Evolutionary conservation across 2,888 invertebrate species (phyloP).

Genomic region (Apodemia hepburni): DNA sequence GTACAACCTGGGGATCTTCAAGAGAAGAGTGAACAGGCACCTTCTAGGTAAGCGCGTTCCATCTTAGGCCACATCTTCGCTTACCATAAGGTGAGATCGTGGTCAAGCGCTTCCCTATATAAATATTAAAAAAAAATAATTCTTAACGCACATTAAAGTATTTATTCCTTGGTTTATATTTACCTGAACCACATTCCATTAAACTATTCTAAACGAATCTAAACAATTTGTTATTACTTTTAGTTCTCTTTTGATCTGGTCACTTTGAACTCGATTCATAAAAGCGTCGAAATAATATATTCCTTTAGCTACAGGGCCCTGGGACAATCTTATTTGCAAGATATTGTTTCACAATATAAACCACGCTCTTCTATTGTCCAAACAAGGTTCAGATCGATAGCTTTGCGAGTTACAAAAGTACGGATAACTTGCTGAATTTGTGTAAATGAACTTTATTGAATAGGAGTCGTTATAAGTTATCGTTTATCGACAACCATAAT

Average conservation of each 20-base stretch:
- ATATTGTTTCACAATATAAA: conserved; percentile 34
- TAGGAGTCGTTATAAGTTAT: conserved; percentile 4
- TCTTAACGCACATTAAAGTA: no score
- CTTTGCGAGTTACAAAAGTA: background rate
- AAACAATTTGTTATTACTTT: conserved; percentile 25
- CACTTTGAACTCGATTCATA: conserved; percentile 32
- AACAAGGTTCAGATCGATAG: no score
- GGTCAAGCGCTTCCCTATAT: no score
- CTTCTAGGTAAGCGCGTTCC: no score
- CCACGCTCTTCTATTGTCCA: background rate
- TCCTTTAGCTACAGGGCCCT: conserved; percentile 27
- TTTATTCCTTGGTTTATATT: conserved; percentile 11
- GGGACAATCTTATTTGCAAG: conserved; percentile 33
- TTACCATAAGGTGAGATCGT: no score
- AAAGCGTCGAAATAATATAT: conserved; percentile 32
- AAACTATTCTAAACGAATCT: conserved; percentile 5
- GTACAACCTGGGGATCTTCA: no score
- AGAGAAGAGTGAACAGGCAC: no score
- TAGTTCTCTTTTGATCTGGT: conserved; percentile 31
- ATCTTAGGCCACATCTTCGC: no score
- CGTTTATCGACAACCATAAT: background rate
- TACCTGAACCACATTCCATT: conserved; percentile 20
- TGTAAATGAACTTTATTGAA: background rate
- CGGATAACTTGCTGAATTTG: background rate
- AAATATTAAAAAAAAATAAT: no score